These are phyloP conservation scores for Lycophotia porphyrea DNA, from an alignment of 2,888 invertebrate species.

Conservation along the genomic window DNA sequence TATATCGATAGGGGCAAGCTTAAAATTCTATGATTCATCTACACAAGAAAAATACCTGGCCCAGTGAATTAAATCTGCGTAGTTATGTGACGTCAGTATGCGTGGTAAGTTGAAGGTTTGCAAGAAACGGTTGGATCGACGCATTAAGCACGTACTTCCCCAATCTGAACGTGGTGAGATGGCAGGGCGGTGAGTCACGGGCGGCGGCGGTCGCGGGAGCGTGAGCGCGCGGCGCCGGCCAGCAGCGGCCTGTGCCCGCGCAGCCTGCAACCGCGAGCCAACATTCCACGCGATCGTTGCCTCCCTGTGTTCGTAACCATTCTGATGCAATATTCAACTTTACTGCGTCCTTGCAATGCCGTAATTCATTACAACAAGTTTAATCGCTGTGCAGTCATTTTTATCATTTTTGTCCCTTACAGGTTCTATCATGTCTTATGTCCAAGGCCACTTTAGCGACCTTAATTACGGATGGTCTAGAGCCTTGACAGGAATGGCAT, in stretches of 20 bases:
- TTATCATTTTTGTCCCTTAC: constrained; percentile 83
- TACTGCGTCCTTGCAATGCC: constrained; percentile 90
- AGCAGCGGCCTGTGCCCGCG: constrained; percentile 70
- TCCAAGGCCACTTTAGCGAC: constrained; percentile 85
- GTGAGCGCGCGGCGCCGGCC: constrained; percentile 54
- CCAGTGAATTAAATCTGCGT: constrained; percentile 60
- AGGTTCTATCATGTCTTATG: constrained; percentile 79
- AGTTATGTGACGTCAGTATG: constrained; percentile 77
- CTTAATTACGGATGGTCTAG: constrained; percentile 82
- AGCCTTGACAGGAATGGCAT: constrained; percentile 73
- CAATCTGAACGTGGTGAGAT: constrained; percentile 76
- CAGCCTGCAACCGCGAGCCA: constrained; percentile 75
- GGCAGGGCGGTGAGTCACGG: constrained; percentile 81
- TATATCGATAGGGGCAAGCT: constrained; percentile 2
- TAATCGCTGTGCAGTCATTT: constrained; percentile 84
- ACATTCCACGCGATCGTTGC: constrained; percentile 89
- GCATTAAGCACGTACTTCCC: constrained; percentile 85
- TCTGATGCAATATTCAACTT: constrained; percentile 90
- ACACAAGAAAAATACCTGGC: constrained; percentile 63
- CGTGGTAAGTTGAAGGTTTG: constrained; percentile 68
- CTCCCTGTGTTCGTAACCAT: constrained; percentile 84
- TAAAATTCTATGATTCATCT: constrained; percentile 65
- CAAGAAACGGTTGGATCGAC: constrained; percentile 72
- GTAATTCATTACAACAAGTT: constrained; percentile 89
- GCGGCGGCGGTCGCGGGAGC: constrained; percentile 64